Conservation (phyloP, 2,113 vertebrate genomes). For the Platycercus adscitus region DNA sequence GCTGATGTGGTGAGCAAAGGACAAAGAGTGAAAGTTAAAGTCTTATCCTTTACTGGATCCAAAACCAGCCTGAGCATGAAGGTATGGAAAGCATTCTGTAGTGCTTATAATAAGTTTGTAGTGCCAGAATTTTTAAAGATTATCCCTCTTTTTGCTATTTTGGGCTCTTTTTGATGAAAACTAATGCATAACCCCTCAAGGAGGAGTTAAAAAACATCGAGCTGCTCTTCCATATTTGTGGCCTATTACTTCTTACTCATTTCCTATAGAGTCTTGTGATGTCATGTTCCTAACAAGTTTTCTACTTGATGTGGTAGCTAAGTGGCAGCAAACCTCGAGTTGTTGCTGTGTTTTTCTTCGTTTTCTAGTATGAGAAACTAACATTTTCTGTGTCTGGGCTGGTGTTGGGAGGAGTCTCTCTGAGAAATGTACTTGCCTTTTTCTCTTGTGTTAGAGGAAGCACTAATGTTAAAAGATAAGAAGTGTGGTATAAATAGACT, state of each 20-base stretch:
- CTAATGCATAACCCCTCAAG: background rate
- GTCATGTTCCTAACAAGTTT: background rate
- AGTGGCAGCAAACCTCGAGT: background rate
- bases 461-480: background rate
- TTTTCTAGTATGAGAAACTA: background rate
- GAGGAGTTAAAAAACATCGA: background rate
- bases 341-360: background rate
- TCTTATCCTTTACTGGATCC: conserved; percentile 96
- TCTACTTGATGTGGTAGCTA: background rate
- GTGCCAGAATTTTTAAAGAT: background rate
- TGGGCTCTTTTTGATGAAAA: background rate
- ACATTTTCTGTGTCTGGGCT: background rate
- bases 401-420: background rate
- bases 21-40: conserved; percentile 96
- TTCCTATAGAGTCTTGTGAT: background rate
- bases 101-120: background rate
- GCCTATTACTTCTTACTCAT: accelerated
- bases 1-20: conserved; percentile 98
- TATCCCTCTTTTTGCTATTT: accelerated
- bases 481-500: background rate
- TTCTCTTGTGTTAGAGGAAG: background rate
- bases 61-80: conserved; percentile 99
- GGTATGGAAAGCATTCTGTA: conserved; percentile 68
- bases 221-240: background rate
- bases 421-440: background rate